Base-by-base conservation (phyloP, 2,113 vertebrate species). In the Tupaia tana region DNA sequence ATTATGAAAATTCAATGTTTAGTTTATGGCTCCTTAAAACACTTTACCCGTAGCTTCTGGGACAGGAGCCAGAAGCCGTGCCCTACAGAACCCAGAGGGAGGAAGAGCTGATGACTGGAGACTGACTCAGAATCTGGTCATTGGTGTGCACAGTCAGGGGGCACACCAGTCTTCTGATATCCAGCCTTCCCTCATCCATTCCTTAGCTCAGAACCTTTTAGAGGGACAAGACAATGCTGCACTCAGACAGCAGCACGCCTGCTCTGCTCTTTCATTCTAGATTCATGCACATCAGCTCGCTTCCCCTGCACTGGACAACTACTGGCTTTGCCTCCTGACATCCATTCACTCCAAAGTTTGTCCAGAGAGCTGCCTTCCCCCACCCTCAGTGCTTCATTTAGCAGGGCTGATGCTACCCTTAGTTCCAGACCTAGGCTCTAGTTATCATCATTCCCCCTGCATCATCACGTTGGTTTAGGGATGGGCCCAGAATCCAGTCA, bases 1-100 rank as follows among this genome's bases (percentile, higher is more conserved):
- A 71, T 91, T 96, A 58, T 78, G 71, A 89, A 94, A 81, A 87
- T n/a, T 43, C 52, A 12, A 1, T 29, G n/a, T 77, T 86, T 31
- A 59, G 66, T 70, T 63, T 82, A 54, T 27, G 64, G 15, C 12
- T 92, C 56, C 12, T 75, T 93, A 27, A 70, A 69, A 79, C 0
- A 0, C n/a, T 94, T 84, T 56, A 1, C 43, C 78, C 20, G 6
- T 15, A 31, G 52, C 27, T 74, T 69, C 54, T 66, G 58, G 29
- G 73, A 70, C 59, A 25, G 58, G 10, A 89, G 29, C 70, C 93
- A 58, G 22, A 56, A 81, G 31, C 5, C 15, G 12, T 11, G 54
- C 34, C 84, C 63, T 6, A 9, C 15, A 70, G 85, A 70, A 54
- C 19, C 69, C 13, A 9, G 13, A 0, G 16, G 66, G 34, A 63